A percentile compares a stretch with the other conserved stretches of the same genome.
Conservation (phyloP, 2,888 invertebrate species). For the Venusia cambrica region DNA sequence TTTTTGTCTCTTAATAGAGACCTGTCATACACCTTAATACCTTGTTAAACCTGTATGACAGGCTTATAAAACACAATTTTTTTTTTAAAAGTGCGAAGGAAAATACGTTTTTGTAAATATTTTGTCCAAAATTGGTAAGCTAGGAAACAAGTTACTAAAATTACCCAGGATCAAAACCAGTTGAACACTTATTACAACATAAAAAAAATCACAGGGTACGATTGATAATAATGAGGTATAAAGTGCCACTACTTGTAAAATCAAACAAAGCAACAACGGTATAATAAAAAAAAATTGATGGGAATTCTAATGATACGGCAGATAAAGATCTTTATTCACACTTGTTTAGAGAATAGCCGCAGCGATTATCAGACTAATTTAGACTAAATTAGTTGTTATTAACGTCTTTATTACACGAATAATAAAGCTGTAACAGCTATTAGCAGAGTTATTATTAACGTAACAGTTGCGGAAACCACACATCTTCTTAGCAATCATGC, state of each 20-base stretch:
- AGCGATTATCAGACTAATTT: constrained; percentile 19
- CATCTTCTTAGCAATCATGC: constrained; percentile 19
- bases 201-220: no score
- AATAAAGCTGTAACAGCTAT: constrained; percentile 25
- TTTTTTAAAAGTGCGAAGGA: no score
- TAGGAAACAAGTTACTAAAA: no score
- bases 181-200: no score
- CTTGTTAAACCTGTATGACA: no score
- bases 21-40: no score
- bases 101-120: no score
- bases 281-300: constrained; percentile 10
- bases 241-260: constrained; percentile 5
- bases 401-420: constrained; percentile 24
- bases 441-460: constrained; percentile 26
- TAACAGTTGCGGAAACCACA: constrained; percentile 27
- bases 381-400: constrained; percentile 16
- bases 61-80: no score
- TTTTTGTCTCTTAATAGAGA: no score
- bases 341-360: constrained; percentile 21
- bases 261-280: constrained; percentile 4
- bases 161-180: no score
- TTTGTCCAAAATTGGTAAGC: no score
- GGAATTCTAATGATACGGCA: constrained; percentile 17
- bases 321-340: constrained; percentile 19
- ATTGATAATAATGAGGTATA: no score